phyloP scores from a whole-genome alignment of 2,113 vertebrate genomes.

The Elgaria multicarinata region DNA sequence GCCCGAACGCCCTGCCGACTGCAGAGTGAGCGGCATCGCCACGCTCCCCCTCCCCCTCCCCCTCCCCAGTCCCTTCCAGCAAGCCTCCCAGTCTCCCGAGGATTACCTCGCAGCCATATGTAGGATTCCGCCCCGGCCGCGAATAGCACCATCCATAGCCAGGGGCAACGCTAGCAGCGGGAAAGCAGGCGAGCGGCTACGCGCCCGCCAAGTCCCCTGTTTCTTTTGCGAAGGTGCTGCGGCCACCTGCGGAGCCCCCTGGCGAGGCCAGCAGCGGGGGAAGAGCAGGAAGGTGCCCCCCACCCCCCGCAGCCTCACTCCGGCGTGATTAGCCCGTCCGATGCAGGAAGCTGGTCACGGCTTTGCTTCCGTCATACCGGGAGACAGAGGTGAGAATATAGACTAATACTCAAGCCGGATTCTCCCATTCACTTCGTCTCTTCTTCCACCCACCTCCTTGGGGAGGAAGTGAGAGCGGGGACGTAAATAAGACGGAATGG shows the following conservation, averaged over 20 bases:
- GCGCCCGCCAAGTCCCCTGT: neutral
- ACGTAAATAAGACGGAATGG: too few relatives aligned
- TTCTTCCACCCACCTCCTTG: too few relatives aligned
- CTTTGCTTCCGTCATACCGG: neutral
- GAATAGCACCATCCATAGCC: neutral
- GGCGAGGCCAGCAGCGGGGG: too few relatives aligned
- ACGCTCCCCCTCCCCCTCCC: too few relatives aligned
- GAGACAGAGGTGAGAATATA: neutral
- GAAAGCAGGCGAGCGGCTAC: neutral
- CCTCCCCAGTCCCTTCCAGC: neutral
- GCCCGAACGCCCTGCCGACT: neutral
- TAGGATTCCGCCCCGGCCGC: neutral
- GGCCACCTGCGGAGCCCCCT: neutral
- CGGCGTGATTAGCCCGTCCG: neutral
- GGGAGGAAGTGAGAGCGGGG: too few relatives aligned
- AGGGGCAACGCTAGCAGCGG: too few relatives aligned
- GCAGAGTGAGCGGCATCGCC: too few relatives aligned
- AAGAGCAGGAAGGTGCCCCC: neutral
- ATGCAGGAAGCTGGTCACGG: neutral
- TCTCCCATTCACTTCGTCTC: too few relatives aligned
- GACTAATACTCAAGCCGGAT: too few relatives aligned
- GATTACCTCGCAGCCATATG: neutral
- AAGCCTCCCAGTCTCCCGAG: neutral
- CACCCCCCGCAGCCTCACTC: too few relatives aligned
- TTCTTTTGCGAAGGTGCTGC: neutral